A percentile compares a stretch with the other conserved stretches of the same genome.
Conservation (phyloP, 2,888 invertebrate species). For the Chrysopilus asiliformis region DNA sequence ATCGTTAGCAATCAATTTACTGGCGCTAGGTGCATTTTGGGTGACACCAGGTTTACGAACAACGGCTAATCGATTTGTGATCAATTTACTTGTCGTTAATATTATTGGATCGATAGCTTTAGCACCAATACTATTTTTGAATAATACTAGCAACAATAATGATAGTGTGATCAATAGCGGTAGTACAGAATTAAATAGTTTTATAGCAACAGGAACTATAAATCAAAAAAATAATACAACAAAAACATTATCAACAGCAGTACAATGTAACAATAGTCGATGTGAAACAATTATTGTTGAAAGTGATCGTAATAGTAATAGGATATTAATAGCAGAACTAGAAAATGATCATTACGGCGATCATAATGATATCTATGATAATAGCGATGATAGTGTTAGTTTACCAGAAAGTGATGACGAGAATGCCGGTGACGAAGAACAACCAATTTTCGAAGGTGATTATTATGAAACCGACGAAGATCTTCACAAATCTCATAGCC, state of each 20-base stretch:
- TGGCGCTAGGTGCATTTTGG: constrained; percentile 37
- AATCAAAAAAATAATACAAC: background rate
- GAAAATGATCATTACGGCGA: background rate
- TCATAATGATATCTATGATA: constrained; percentile 2
- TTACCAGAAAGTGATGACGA: background rate
- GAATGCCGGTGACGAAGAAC: background rate
- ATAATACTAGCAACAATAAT: constrained; percentile 14
- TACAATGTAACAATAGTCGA: constrained; percentile 7
- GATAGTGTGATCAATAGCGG: background rate
- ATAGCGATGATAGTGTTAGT: constrained; percentile 3
- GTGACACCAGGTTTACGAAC: constrained; percentile 36
- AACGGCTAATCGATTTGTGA: constrained; percentile 36
- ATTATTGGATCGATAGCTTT: constrained; percentile 32
- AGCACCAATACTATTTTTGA: constrained; percentile 30
- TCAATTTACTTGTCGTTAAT: constrained; percentile 34
- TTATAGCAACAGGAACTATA: background rate
- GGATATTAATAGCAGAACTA: constrained; percentile 5
- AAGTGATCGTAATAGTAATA: constrained; percentile 19
- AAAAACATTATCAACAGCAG: background rate
- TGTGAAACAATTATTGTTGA: constrained; percentile 14
- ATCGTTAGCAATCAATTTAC: constrained; percentile 33
- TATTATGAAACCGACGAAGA: background rate
- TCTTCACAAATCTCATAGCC: no score
- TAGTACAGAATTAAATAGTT: background rate
- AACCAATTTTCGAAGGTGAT: background rate